These are phyloP conservation scores for Torymus auratus DNA, from an alignment of 2,888 invertebrate genomes.

Conservation along the genomic window DNA sequence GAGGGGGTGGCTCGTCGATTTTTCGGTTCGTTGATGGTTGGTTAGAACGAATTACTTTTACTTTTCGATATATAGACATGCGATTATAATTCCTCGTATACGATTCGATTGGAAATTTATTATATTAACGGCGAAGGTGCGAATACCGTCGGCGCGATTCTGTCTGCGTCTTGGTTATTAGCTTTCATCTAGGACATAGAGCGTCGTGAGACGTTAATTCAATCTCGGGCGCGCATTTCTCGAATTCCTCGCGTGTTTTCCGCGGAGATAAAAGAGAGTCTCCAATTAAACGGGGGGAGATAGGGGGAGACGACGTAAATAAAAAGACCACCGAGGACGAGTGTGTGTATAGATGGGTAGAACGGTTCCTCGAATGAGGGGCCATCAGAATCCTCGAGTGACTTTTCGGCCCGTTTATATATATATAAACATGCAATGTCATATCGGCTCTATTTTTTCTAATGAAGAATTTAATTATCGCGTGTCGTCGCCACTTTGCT, in stretches of 20 bases:
- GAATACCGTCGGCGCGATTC: constrained; percentile 1
- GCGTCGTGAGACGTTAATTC: constrained; percentile 16
- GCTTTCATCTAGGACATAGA: background rate
- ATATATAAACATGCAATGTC: constrained; percentile 29
- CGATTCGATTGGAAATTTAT: background rate
- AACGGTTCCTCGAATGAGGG: constrained; percentile 23
- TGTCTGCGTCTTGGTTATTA: background rate
- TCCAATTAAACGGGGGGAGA: constrained; percentile 7
- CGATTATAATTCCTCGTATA: background rate
- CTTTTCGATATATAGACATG: background rate
- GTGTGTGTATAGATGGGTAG: background rate
- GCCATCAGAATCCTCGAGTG: background rate
- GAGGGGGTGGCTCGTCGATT: background rate
- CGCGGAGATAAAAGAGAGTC: constrained; percentile 19
- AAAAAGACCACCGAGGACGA: constrained; percentile 46
- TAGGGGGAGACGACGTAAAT: constrained; percentile 21
- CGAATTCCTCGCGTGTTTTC: constrained; percentile 49
- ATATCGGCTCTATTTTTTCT: constrained; percentile 18
- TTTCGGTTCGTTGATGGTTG: too few relatives aligned
- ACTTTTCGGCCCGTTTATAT: background rate
- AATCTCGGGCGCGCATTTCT: constrained; percentile 27
- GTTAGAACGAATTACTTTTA: background rate
- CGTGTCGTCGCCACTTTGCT: too few relatives aligned
- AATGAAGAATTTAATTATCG: too few relatives aligned
- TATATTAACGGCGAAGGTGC: constrained; percentile 21